Evolutionary conservation across 92 coral and sea anemone species (phyloP), one percentile per base, ranked within the genome.

Genomic region (Virgularia gustaviana): DNA sequence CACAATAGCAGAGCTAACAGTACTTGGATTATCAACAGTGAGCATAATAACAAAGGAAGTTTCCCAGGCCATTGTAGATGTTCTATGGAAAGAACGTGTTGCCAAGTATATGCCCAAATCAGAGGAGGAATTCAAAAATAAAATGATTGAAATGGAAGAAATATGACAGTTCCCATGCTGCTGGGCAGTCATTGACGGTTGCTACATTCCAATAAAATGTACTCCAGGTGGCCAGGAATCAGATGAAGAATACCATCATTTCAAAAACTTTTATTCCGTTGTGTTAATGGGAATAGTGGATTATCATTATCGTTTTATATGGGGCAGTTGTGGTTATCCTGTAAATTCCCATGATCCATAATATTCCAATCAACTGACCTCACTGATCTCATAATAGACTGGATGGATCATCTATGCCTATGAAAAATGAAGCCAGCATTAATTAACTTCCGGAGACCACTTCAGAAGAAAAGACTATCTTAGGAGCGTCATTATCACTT

Each of bases 311-410:
- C 37, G 86, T 42, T 85, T 85, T 70, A 70, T 76, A 16, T 81
- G 89, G 89, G 86, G 73, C 33, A 81, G 83, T 57, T 76, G 83
- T 77, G 86, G 89, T 10, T 85, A 60, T 73, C 89, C 89, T 43
- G 89, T 83, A 7, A 85, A 85, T 55, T 80, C 85, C 13, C 88
- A 80, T 44, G 88, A 84, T 70, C 85, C 10, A 44, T 84, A 9
- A 84, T 84, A 33, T 81, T 85, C 39, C 77, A 81, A 39, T 76
- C 89, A 23, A n/a, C n/a, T n/a, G n/a, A n/a, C n/a, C n/a, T n/a
- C n/a, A n/a, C n/a, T n/a, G n/a, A n/a, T n/a, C n/a, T n/a, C n/a
- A n/a, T n/a, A n/a, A n/a, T n/a, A n/a, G n/a, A n/a, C n/a, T n/a
- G n/a, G n/a, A n/a, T n/a, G n/a, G n/a, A n/a, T n/a, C n/a, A n/a